phyloP scores from a whole-genome alignment of 1,140 invertebrate species.

The Pollicipes pollicipes region DNA sequence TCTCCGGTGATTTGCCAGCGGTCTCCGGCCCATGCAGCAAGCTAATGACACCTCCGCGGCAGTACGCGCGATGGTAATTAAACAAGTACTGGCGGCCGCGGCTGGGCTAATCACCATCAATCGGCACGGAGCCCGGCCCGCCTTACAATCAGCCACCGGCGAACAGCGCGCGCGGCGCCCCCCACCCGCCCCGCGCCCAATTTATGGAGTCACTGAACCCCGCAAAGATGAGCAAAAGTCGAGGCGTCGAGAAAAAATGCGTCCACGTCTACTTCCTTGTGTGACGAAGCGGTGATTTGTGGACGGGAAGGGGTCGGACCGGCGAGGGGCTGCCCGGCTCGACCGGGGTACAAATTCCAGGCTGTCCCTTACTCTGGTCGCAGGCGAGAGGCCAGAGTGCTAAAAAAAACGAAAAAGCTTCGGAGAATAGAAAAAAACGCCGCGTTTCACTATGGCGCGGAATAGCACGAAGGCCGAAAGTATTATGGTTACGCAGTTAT shows the following conservation, averaged over 20 bases:
- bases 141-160: background rate
- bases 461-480: background rate
- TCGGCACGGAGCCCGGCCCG: background rate
- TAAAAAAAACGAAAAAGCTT: background rate
- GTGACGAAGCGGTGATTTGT: conserved; percentile 1
- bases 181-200: too few relatives aligned
- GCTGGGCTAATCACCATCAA: background rate
- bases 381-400: too few relatives aligned
- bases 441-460: background rate
- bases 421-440: background rate
- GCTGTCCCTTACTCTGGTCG: background rate
- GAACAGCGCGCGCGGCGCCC: background rate
- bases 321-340: background rate
- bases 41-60: background rate
- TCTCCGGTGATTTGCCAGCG: background rate
- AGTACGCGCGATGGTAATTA: background rate
- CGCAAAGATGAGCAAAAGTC: background rate
- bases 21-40: background rate
- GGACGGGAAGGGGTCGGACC: background rate
- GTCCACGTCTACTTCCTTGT: background rate
- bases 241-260: background rate
- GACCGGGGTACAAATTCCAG: background rate
- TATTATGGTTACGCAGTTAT: background rate
- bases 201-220: background rate
- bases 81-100: background rate